phyloP scores from a whole-genome alignment of 1,140 invertebrate genomes.

The Homarus americanus region DNA sequence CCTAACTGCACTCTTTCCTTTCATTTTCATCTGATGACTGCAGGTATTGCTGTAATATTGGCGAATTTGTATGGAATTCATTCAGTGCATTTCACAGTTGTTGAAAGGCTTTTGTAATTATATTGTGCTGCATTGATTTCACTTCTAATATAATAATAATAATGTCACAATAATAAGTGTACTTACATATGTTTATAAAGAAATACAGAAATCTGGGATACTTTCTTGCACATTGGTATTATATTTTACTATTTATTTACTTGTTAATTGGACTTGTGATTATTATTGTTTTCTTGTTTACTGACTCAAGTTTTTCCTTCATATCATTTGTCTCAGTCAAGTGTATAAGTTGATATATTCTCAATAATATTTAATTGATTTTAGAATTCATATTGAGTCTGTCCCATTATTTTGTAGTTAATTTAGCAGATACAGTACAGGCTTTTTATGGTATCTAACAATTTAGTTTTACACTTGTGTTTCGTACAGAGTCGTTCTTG shows the following conservation, averaged over 20 bases:
- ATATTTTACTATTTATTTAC: not conserved
- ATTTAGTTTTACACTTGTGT: not conserved
- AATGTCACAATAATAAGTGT: constrained; percentile 11
- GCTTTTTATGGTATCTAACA: not conserved
- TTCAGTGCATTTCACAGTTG: constrained; percentile 5
- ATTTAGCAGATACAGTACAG: not conserved
- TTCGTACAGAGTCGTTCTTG: not conserved
- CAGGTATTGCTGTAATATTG: constrained; percentile 14
- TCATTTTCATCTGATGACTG: not conserved
- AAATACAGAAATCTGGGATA: constrained; percentile 12
- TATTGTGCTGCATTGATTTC: not conserved
- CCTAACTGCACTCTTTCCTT: constrained; percentile 1
- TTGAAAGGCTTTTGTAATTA: not conserved
- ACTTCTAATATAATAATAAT: not conserved
- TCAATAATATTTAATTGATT: not conserved
- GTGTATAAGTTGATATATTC: not conserved
- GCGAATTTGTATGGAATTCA: not conserved
- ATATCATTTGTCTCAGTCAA: not conserved
- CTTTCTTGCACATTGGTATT: constrained; percentile 18
- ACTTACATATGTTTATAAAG: constrained; percentile 18
- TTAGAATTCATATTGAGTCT: not conserved
- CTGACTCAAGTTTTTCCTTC: not conserved
- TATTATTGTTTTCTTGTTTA: not conserved
- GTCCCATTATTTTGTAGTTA: not conserved
- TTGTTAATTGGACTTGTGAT: not conserved